Evolutionary conservation across 2,797 vertebrate species (phyloP).

Genomic region (Lithobates sylvaticus): DNA sequence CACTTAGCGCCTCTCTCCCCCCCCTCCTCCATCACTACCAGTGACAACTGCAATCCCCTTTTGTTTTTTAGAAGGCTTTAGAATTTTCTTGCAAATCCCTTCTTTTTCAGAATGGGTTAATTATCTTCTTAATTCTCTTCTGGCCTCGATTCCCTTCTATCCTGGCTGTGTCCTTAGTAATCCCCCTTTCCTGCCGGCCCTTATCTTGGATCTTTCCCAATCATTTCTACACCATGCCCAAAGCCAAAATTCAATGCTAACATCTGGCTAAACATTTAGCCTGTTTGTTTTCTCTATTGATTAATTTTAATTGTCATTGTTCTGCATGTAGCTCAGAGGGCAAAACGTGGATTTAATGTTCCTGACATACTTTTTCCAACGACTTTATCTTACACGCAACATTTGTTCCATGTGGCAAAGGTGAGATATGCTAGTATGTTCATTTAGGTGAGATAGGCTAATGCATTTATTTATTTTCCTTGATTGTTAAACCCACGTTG

Average conservation of each 20-base stretch:
- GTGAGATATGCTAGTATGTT: background rate
- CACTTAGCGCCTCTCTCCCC: background rate
- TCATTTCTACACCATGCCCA: slow-evolving; percentile 35
- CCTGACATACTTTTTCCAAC: background rate
- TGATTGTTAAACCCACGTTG: background rate
- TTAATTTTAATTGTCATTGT: slow-evolving; percentile 28
- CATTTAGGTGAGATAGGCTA: too few relatives aligned
- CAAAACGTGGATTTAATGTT: slow-evolving; percentile 24
- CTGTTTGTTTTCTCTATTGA: slow-evolving; percentile 40
- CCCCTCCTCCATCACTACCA: background rate
- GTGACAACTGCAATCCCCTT: background rate
- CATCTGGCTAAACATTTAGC: slow-evolving; percentile 44
- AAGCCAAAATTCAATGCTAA: background rate
- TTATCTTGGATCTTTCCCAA: slow-evolving; percentile 50
- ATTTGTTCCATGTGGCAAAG: slow-evolving; percentile 10
- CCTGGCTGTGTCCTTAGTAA: slow-evolving; percentile 41
- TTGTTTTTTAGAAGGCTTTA: slow-evolving; percentile 18
- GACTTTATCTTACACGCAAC: background rate
- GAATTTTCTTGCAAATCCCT: slow-evolving; percentile 14
- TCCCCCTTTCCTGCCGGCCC: slow-evolving; percentile 24
- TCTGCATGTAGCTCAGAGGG: background rate
- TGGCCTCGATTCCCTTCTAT: slow-evolving; percentile 45
- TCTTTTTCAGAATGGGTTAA: slow-evolving; percentile 34
- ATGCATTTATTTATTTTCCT: background rate
- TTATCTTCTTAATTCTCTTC: slow-evolving; percentile 40